These are phyloP conservation scores for Zaprionus inermis DNA, from an alignment of 1,140 invertebrate genomes.

Conservation along the genomic window DNA sequence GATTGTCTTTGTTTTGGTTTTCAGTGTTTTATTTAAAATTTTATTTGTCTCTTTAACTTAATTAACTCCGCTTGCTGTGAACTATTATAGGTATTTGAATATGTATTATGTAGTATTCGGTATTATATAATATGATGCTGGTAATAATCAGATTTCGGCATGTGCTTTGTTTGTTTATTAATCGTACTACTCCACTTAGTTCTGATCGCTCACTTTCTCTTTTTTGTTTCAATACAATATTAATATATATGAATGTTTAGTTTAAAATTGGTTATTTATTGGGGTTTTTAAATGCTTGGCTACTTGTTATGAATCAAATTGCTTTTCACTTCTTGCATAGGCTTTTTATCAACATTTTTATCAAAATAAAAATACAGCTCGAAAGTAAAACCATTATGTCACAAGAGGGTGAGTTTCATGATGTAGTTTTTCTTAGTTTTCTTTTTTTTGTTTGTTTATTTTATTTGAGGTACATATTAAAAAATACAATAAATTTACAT, in stretches of 20 bases:
- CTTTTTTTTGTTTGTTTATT: conserved; percentile 31
- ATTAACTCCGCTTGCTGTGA: conserved; percentile 56
- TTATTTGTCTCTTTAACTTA: conserved; percentile 68
- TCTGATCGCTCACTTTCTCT: conserved; percentile 28
- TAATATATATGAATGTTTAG: conserved; percentile 38
- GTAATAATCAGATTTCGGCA: conserved; percentile 20
- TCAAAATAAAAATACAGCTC: conserved; percentile 46
- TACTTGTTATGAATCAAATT: conserved; percentile 62
- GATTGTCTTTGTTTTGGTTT: conserved; percentile 16
- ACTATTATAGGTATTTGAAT: conserved; percentile 42
- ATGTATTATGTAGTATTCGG: conserved; percentile 10
- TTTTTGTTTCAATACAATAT: conserved; percentile 32
- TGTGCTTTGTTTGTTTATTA: conserved; percentile 20
- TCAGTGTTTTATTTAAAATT: conserved; percentile 61
- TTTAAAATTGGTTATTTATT: conserved; percentile 73
- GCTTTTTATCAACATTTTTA: conserved; percentile 13
- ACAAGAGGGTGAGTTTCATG: neutral
- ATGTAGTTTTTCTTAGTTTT: conserved; percentile 10
- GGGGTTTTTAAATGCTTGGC: conserved; percentile 60
- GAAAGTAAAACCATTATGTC: conserved; percentile 22
- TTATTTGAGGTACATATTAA: conserved; percentile 74
- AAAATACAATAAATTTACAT: conserved; percentile 83
- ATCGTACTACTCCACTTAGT: conserved; percentile 24
- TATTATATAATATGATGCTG: conserved; percentile 33
- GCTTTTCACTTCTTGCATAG: conserved; percentile 45